phyloP scores from a whole-genome alignment of 1,140 invertebrate species.

The Helicoverpa zea region DNA sequence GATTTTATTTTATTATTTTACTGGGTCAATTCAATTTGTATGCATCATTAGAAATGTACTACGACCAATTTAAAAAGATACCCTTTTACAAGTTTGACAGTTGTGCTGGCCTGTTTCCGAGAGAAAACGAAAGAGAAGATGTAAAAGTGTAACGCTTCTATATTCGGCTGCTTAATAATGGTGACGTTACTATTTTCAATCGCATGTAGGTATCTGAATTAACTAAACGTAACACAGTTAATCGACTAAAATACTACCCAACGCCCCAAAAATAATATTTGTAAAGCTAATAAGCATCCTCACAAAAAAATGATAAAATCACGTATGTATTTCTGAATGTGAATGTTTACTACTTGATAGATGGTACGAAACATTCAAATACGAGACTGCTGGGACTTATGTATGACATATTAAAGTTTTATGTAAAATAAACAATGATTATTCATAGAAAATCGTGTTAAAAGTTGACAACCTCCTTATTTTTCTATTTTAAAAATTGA shows the following conservation, averaged over 20 bases:
- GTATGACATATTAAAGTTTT: too few relatives aligned
- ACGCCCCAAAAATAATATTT: too few relatives aligned
- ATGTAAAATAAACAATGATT: too few relatives aligned
- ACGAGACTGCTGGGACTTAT: too few relatives aligned
- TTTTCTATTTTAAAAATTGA: too few relatives aligned
- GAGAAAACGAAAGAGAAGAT: slow-evolving; percentile 24
- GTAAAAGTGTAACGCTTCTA: background rate
- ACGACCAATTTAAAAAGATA: slow-evolving; percentile 21
- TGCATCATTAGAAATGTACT: slow-evolving; percentile 51
- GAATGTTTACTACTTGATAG: too few relatives aligned
- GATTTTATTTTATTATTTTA: slow-evolving; percentile 61
- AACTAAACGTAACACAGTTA: background rate
- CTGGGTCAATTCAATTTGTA: slow-evolving; percentile 56
- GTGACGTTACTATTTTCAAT: slow-evolving; percentile 38
- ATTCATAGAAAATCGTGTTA: too few relatives aligned
- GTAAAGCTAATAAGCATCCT: too few relatives aligned
- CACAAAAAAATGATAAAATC: background rate
- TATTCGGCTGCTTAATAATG: slow-evolving; percentile 32
- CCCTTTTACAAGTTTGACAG: slow-evolving; percentile 37
- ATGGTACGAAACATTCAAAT: too few relatives aligned
- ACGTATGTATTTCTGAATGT: too few relatives aligned
- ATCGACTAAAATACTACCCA: background rate
- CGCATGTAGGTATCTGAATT: background rate
- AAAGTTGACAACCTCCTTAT: too few relatives aligned
- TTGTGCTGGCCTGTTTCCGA: background rate